Percentiles rank a stretch among this genome's conserved stretches.
Conservation (phyloP, 1,140 invertebrate species). For the Apis dorsata region DNA sequence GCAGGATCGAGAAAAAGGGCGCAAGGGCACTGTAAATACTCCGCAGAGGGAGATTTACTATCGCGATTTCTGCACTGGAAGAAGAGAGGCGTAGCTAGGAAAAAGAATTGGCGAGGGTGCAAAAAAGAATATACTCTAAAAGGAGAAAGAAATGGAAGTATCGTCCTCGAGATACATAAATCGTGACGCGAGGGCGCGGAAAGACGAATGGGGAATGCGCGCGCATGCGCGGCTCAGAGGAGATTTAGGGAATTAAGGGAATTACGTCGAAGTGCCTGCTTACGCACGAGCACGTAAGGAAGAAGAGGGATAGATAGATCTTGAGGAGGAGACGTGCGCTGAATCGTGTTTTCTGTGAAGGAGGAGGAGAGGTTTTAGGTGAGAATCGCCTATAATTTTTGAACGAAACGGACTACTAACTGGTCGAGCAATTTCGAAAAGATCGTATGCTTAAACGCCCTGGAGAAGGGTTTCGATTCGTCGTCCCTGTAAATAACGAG, state of each 20-base stretch:
- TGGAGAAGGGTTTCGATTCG: too few species aligned
- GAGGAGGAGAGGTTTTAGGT: background rate
- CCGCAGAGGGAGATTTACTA: slow-evolving; percentile 61
- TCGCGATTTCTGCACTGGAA: slow-evolving; percentile 39
- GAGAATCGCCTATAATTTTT: background rate
- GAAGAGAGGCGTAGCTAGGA: slow-evolving; percentile 8
- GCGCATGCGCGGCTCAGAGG: slow-evolving; percentile 42
- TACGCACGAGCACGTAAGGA: slow-evolving; percentile 57
- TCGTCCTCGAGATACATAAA: slow-evolving; percentile 64
- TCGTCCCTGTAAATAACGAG: too few species aligned
- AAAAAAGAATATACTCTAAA: background rate
- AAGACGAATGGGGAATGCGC: slow-evolving; percentile 38
- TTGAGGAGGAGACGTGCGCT: slow-evolving; percentile 11
- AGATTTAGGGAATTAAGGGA: slow-evolving; percentile 67
- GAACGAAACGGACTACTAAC: background rate
- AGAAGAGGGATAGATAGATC: background rate
- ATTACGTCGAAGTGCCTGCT: slow-evolving; percentile 65
- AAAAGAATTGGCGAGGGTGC: background rate
- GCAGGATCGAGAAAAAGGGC: slow-evolving; percentile 60
- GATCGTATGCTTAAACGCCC: too few species aligned
- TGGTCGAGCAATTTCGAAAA: background rate
- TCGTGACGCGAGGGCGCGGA: slow-evolving; percentile 51
- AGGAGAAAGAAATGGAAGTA: slow-evolving; percentile 35
- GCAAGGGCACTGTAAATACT: slow-evolving; percentile 55
- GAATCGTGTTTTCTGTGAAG: background rate